Percentiles rank a stretch among this genome's conserved stretches.
These are phyloP conservation scores for Tokudaia muenninki DNA, from an alignment of 2,797 vertebrate species.

Conservation along the genomic window DNA sequence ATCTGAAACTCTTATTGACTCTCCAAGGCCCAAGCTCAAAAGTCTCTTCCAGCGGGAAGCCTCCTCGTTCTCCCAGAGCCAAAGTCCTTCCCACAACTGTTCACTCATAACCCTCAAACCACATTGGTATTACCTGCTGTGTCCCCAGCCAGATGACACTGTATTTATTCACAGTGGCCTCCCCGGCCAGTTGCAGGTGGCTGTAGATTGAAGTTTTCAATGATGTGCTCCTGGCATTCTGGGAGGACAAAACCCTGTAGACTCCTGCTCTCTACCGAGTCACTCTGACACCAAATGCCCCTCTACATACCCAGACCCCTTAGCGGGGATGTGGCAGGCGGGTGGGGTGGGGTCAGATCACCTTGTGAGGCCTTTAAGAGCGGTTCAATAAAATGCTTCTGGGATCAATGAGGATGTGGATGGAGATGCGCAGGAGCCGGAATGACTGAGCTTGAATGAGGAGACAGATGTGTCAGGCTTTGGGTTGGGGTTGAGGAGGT, in stretches of 20 bases:
- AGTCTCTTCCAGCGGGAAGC: conserved; percentile 10
- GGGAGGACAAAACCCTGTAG: not conserved
- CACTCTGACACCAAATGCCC: not conserved
- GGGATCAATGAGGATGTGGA: not conserved
- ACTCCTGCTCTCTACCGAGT: not conserved
- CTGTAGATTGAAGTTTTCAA: not conserved
- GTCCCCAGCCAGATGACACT: not conserved
- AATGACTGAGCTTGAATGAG: not conserved
- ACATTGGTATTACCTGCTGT: not conserved
- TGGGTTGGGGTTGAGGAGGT: not conserved
- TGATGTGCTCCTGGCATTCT: not conserved
- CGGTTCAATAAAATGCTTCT: conserved; percentile 52
- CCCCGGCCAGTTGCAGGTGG: not conserved
- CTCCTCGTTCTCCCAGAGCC: not conserved
- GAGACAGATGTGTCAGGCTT: not conserved
- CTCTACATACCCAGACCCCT: not conserved
- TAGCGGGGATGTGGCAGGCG: not conserved
- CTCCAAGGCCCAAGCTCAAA: not conserved
- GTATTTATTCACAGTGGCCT: not conserved
- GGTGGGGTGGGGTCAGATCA: not conserved
- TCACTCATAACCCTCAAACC: not conserved
- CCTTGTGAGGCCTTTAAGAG: not conserved
- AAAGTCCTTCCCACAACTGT: not conserved
- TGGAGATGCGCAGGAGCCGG: not conserved
- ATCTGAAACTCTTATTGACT: not conserved